Percentiles rank a stretch among this genome's conserved stretches.
Conservation (phyloP, 1,140 invertebrate genomes). For the Harpegnathos saltator region DNA sequence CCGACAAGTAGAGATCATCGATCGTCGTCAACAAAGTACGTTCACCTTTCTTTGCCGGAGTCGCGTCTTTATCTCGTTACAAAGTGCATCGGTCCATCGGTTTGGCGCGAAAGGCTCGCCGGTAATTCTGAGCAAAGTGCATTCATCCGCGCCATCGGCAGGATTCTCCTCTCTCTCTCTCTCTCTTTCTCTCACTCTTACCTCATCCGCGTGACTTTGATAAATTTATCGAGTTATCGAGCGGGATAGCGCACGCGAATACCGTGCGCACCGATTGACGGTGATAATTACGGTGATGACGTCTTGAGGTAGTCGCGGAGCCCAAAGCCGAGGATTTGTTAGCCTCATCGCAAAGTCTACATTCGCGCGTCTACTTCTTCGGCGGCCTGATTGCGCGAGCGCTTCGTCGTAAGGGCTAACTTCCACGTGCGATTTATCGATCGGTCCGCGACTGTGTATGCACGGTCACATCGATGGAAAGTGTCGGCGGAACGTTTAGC, state of each 20-base stretch:
- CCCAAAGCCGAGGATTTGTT: background rate
- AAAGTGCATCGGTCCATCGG: slow-evolving; percentile 41
- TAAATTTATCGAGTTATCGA: slow-evolving; percentile 1
- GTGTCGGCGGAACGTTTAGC: slow-evolving; percentile 50
- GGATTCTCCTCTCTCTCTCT: no score
- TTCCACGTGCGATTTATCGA: background rate
- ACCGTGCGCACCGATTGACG: background rate
- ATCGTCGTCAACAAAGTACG: slow-evolving; percentile 65
- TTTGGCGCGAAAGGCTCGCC: slow-evolving; percentile 29
- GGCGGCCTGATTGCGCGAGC: background rate
- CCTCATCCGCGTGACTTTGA: background rate
- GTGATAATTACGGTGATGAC: background rate
- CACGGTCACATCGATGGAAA: slow-evolving; percentile 53
- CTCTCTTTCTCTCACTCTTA: background rate
- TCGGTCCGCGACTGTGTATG: background rate
- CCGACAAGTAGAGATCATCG: slow-evolving; percentile 66
- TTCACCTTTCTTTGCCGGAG: slow-evolving; percentile 58
- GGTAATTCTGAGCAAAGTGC: slow-evolving; percentile 50
- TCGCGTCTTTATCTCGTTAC: slow-evolving; percentile 58
- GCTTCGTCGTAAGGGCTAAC: background rate
- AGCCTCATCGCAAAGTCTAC: background rate
- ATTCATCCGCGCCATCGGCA: slow-evolving; percentile 25
- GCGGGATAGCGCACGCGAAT: background rate
- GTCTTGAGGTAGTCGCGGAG: background rate
- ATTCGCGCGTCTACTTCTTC: background rate